phyloP scores from a whole-genome alignment of 1,140 invertebrate species.

The Thaumetopoea pityocampa region DNA sequence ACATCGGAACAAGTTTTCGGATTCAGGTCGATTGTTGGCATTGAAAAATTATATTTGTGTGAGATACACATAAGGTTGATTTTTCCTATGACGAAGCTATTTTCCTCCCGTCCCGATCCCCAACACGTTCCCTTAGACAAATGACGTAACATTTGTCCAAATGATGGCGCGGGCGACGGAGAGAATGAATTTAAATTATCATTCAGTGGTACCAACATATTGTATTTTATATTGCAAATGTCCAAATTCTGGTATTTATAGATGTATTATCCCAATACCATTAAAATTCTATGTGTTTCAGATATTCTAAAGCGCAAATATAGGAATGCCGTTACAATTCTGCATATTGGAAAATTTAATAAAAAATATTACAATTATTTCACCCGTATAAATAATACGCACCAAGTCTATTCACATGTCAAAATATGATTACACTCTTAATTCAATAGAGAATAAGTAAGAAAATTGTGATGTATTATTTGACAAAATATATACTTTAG shows the following conservation, averaged over 20 bases:
- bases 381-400: no score
- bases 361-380: no score
- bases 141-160: conserved; percentile 77
- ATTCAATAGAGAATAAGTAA: no score
- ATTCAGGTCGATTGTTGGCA: conserved; percentile 35
- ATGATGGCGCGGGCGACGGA: conserved; percentile 76
- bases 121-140: conserved; percentile 64
- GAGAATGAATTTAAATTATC: conserved; percentile 79
- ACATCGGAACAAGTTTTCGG: conserved; percentile 57
- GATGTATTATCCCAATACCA: conserved; percentile 18
- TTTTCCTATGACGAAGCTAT: conserved; percentile 20
- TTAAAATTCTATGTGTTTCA: no score
- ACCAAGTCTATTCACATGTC: no score
- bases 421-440: no score
- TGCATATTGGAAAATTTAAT: no score
- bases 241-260: conserved; percentile 53
- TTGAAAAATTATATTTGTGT: conserved; percentile 31
- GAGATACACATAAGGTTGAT: conserved; percentile 17
- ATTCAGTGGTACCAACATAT: conserved; percentile 74
- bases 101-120: conserved; percentile 36
- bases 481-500: no score
- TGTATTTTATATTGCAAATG: conserved; percentile 52
- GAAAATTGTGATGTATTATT: no score
- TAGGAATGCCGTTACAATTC: no score
- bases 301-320: no score